Base-by-base conservation (phyloP, 2,797 vertebrate genomes). In the Melanotaenia trifasciata region DNA sequence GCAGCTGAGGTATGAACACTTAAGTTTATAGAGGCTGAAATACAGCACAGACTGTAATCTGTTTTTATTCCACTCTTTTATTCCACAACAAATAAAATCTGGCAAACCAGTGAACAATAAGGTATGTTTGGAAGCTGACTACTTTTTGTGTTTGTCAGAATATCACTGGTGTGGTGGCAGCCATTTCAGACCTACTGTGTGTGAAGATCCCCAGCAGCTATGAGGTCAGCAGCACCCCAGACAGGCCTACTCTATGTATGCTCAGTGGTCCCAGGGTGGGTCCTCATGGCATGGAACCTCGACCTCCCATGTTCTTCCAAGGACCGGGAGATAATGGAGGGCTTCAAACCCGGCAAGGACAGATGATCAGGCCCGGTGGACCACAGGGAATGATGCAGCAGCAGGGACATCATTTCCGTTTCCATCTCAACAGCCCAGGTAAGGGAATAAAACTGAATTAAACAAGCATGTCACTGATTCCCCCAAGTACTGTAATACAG, bases 201-300 rank as follows among this genome's bases (percentile, higher is more conserved):
- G 97, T 99, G 70, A 96, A 98, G 93, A 96, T 99, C 79, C 98
- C 98, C 65, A 98, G 96, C 93, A 98, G 98, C 90, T 99, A 99
- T 0, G 98, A 99, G 90, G 96, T 99, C 73, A 99, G 97, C 90
- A 97, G 93, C 24, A 96, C 96, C 66, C 96, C 97, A 3, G 97
- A 98, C 77, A 83, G 93, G 61, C 90, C 79, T 4, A 78, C 89
- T 3, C 76, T 90, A 4, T 88, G 88, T 22, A 78, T 93, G 77
- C 77, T 92, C 43, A 67, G 91, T 4, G 86, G 92, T 61, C 83
- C 87, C n/a, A 89, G 90, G 66, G 22, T 91, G 35, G 91, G 91
- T 30, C 91, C 89, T 80, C 95, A 70, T 35, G 94, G 94, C 58
- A 84, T 91, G 66, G 96, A 96, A 58, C 94, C 93, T 72, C 95